Evolutionary conservation across 2,113 vertebrate genomes (phyloP).

Genomic region (Bufo gargarizans): DNA sequence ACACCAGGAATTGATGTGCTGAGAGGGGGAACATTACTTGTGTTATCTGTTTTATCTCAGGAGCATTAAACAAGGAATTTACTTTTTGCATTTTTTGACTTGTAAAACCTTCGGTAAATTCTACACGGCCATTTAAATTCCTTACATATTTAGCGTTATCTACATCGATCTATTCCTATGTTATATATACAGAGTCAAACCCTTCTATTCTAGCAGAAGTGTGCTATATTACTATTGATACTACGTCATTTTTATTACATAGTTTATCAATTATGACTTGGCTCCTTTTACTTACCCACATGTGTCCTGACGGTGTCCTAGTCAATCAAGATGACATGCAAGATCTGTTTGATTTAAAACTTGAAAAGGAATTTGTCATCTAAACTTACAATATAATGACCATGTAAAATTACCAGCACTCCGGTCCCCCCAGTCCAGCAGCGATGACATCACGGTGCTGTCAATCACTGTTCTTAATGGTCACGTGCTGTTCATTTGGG

Average conservation of each 20-base stretch:
- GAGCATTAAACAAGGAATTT: conserved; percentile 7
- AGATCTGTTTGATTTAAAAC: too few species aligned
- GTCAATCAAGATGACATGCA: too few species aligned
- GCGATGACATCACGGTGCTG: too few species aligned
- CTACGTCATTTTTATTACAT: neutral
- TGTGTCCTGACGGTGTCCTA: too few species aligned
- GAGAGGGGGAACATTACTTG: neutral
- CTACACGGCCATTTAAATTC: conserved; percentile 28
- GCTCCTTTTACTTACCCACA: neutral
- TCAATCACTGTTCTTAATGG: too few species aligned
- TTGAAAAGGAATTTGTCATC: too few species aligned
- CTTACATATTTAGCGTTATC: conserved; percentile 43
- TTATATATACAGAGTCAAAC: conserved; percentile 28
- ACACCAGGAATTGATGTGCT: neutral
- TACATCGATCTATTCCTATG: conserved; percentile 13
- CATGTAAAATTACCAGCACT: too few species aligned
- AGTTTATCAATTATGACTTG: neutral
- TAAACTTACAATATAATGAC: too few species aligned
- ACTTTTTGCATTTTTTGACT: conserved; percentile 17
- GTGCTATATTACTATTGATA: neutral
- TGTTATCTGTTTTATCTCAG: conserved; percentile 33
- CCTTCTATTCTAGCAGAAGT: neutral
- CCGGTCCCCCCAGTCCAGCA: too few species aligned
- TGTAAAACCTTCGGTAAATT: conserved; percentile 27
- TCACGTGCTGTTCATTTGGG: too few species aligned